Percentiles rank a stretch among this genome's conserved stretches.
Conservation (phyloP, 1,140 invertebrate genomes). For the Chlorops oryzae region DNA sequence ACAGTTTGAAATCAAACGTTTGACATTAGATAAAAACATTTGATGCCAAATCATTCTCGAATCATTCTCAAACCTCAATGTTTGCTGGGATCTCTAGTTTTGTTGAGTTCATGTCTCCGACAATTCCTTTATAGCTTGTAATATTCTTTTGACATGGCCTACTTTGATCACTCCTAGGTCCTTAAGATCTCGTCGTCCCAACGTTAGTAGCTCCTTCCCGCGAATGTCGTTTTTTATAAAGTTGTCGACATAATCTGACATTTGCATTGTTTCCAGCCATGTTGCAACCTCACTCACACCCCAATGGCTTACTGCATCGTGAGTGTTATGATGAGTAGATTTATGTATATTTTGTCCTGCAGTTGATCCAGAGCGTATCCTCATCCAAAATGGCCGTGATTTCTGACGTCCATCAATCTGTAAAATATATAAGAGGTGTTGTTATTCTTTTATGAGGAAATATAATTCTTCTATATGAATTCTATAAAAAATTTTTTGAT, state of each 20-base stretch:
- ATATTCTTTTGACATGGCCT: constrained; percentile 89
- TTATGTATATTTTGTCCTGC: constrained; percentile 44
- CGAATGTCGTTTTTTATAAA: constrained; percentile 88
- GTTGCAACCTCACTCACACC: constrained; percentile 65
- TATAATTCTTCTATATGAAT: no score
- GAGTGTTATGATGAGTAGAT: constrained; percentile 32
- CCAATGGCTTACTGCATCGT: constrained; percentile 54
- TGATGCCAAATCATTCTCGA: no score
- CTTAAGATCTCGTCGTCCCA: constrained; percentile 79
- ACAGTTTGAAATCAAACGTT: no score
- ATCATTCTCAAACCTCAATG: no score
- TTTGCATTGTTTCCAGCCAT: constrained; percentile 83
- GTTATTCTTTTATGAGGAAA: background rate
- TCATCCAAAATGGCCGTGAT: constrained; percentile 49
- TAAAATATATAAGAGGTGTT: constrained; percentile 7
- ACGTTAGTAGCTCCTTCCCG: constrained; percentile 77
- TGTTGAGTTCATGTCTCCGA: no score
- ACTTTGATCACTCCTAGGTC: constrained; percentile 90
- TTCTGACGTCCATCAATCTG: constrained; percentile 52
- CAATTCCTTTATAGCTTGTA: constrained; percentile 85
- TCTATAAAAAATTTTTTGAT: no score
- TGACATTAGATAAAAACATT: no score
- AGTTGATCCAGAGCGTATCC: constrained; percentile 51
- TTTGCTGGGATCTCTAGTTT: no score
- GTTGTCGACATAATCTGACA: constrained; percentile 78